A percentile compares a stretch with the other conserved stretches of the same genome.
phyloP scores from a whole-genome alignment of 1,140 invertebrate genomes.

The Panagrolaimus sp. region DNA sequence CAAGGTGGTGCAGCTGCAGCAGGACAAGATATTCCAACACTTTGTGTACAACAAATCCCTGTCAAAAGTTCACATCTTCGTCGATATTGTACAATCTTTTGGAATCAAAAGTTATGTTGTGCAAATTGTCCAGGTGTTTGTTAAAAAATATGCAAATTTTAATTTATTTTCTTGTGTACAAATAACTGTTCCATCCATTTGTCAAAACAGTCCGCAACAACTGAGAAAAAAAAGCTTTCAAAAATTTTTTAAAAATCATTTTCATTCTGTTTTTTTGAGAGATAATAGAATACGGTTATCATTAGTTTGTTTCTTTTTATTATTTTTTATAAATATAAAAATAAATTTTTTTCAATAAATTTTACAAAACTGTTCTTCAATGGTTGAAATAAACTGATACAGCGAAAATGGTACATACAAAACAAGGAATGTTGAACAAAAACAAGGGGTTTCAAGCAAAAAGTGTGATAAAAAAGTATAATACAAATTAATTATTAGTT shows the following conservation, averaged over 20 bases:
- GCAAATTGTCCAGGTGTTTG: conserved; percentile 50
- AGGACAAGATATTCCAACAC: conserved; percentile 21
- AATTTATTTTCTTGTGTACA: not conserved
- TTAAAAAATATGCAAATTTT: conserved; percentile 18
- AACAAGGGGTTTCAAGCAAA: not conserved
- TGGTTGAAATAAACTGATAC: no score
- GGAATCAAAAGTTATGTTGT: conserved; percentile 56
- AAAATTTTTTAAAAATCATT: not conserved
- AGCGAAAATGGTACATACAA: no score
- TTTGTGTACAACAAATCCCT: conserved; percentile 45
- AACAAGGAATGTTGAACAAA: not conserved
- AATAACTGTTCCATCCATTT: not conserved
- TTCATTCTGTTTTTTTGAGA: conserved; percentile 2
- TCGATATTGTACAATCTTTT: conserved; percentile 56
- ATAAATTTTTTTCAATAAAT: no score
- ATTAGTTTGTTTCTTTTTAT: no score
- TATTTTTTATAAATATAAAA: no score
- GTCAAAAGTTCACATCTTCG: conserved; percentile 48
- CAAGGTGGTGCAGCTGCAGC: no score
- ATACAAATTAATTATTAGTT: not conserved
- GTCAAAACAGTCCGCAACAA: not conserved
- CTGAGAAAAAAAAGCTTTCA: not conserved
- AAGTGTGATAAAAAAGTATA: not conserved
- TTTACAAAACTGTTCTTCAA: no score
- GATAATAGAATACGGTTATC: no score